Evolutionary conservation across 2,797 vertebrate species (phyloP), one percentile per base, ranked within the genome.

Genomic region (Danionella dracula): DNA sequence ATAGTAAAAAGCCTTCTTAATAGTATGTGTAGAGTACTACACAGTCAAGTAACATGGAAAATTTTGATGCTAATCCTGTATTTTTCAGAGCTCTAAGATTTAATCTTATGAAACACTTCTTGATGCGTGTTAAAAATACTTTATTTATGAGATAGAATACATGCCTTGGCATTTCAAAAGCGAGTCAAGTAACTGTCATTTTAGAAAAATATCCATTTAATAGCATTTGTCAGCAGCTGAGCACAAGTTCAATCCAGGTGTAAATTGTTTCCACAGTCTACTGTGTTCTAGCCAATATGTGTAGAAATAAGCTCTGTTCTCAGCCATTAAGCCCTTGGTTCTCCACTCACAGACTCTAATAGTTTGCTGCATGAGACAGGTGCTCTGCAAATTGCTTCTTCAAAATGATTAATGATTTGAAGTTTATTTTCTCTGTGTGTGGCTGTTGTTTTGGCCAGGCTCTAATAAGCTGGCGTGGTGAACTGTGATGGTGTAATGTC

Each of bases 321-420:
- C 68, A 69, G 66, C 67, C 69, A 81, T 81, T 82, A 78, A 70
- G 70, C 64, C 65, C 51, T 15, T 35, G 53, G 60, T 77, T 73
- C 53, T 35, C 66, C 59, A 70, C 71, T 73, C 50, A 68, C 61
- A 20, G 65, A 78, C 48, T 59, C 72, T 83, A 83, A 82, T 81
- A 78, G 74, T 71, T 54, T 78, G 58, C 66, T 78, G 70, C 76
- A 73, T 72, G 45, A 70, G 76, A 81, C 80, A 86, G 80, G 72
- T 83, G 78, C 74, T 73, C 74, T 70, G 73, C 70, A 83, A 83
- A 83, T 80, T 82, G 66, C 78, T 70, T 75, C 48, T 53, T 63
- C 66, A 81, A 71, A 85, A 82, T 84, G 77, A 87, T 87, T 79
- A 81, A 84, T 53, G 72, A 79, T 57, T 53, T 41, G 9, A 60